phyloP scores from a whole-genome alignment of 2,113 vertebrate species.

The Gila orcuttii region DNA sequence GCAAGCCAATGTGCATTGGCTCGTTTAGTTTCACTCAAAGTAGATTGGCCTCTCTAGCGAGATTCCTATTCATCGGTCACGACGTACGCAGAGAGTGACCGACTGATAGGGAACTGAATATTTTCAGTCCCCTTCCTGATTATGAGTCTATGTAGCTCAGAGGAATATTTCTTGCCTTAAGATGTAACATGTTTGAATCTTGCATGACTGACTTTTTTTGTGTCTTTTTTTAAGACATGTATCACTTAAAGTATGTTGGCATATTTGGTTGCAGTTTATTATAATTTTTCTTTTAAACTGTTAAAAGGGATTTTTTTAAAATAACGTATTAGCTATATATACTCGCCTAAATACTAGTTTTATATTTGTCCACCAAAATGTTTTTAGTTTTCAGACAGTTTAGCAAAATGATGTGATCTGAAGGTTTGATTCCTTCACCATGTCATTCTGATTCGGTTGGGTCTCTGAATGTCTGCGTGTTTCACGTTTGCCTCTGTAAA shows the following conservation, averaged over 20 bases:
- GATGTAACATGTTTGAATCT: neutral
- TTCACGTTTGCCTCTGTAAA: conserved; percentile 2
- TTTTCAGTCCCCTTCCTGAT: neutral
- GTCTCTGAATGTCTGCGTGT: neutral
- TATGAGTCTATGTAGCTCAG: neutral
- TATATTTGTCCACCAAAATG: neutral
- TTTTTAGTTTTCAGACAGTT: neutral
- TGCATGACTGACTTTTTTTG: neutral
- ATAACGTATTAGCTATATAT: neutral
- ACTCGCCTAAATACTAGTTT: neutral
- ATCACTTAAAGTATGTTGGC: neutral
- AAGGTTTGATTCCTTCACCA: neutral
- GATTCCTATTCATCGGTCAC: too few species aligned
- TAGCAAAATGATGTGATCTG: neutral
- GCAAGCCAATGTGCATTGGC: too few species aligned
- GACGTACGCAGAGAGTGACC: too few species aligned
- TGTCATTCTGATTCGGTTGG: neutral
- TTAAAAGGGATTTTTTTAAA: neutral
- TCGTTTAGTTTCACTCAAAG: too few species aligned
- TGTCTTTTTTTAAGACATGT: neutral
- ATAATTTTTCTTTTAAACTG: neutral
- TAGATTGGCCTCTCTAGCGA: too few species aligned
- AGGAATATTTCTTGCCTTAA: neutral
- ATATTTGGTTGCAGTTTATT: neutral
- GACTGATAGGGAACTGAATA: too few species aligned